Conservation (phyloP, 1,140 invertebrate species). For the Aporrectodea caliginosa region DNA sequence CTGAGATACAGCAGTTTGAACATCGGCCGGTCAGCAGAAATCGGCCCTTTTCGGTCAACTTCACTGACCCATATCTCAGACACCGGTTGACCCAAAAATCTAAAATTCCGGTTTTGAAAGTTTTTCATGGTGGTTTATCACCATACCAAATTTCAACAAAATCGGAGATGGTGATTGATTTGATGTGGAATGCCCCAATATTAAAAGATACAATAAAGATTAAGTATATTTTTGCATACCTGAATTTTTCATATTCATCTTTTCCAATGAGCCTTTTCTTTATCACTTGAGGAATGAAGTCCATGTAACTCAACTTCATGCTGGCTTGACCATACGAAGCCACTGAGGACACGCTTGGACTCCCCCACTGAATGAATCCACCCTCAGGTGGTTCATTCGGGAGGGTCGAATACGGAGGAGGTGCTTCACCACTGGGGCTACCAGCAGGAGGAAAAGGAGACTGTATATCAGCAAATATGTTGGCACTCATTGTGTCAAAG, state of each 20-base stretch:
- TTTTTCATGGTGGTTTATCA: no score
- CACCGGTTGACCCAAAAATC: no score
- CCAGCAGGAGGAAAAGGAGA: neutral
- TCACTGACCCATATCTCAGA: no score
- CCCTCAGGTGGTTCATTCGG: slow-evolving; percentile 11
- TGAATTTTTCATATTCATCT: slow-evolving; percentile 30
- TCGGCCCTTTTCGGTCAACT: no score
- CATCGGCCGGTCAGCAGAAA: no score
- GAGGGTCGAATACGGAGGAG: slow-evolving; percentile 32
- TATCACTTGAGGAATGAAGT: slow-evolving; percentile 27
- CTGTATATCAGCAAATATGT: neutral
- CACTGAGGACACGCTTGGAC: neutral
- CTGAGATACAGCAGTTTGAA: no score
- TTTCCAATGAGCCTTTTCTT: slow-evolving; percentile 25
- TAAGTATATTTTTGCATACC: slow-evolving; percentile 14
- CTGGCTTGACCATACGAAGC: neutral
- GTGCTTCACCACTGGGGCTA: slow-evolving; percentile 16
- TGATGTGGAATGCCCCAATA: no score
- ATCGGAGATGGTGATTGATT: no score
- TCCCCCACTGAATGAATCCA: neutral
- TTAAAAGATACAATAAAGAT: no score
- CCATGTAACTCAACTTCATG: slow-evolving; percentile 31
- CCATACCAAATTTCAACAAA: no score
- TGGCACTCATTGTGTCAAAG: neutral
- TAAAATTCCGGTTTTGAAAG: no score